These are phyloP conservation scores for Steatornis caripensis DNA, from an alignment of 2,113 vertebrate species.

Conservation along the genomic window DNA sequence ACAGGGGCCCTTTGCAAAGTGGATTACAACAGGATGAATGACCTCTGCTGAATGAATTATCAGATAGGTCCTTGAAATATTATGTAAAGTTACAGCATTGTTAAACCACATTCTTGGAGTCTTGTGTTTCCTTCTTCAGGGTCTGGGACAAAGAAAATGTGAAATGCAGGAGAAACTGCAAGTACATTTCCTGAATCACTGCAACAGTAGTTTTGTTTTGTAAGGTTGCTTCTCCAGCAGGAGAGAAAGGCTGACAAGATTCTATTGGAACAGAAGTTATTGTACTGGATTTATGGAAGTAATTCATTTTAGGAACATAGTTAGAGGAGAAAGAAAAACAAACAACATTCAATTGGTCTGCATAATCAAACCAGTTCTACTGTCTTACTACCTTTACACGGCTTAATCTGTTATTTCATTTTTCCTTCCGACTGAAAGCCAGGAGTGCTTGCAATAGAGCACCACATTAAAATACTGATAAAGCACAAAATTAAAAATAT, in stretches of 20 bases:
- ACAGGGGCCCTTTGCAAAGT: background rate
- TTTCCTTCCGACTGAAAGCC: background rate
- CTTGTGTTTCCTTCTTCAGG: background rate
- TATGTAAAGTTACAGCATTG: slow-evolving; percentile 26
- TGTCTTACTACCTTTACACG: background rate
- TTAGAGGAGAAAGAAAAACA: background rate
- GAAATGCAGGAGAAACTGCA: slow-evolving; percentile 31
- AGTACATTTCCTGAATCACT: slow-evolving; percentile 49
- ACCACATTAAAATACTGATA: background rate
- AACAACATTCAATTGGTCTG: background rate
- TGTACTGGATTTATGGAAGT: slow-evolving; percentile 56
- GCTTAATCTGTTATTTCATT: background rate
- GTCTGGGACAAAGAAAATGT: background rate
- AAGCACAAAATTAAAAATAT: background rate
- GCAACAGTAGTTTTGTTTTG: slow-evolving; percentile 14
- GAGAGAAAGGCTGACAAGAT: slow-evolving; percentile 61
- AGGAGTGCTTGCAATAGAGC: background rate
- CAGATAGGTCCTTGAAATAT: slow-evolving; percentile 3
- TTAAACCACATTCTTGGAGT: background rate
- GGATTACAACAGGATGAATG: background rate
- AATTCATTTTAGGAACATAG: slow-evolving; percentile 61
- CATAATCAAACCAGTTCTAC: background rate
- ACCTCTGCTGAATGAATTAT: background rate
- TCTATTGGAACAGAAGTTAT: slow-evolving; percentile 71
- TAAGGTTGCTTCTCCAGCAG: slow-evolving; percentile 48